A percentile compares a stretch with the other conserved stretches of the same genome.
These are phyloP conservation scores for Picus viridis DNA, from an alignment of 2,797 vertebrate genomes.

Conservation along the genomic window DNA sequence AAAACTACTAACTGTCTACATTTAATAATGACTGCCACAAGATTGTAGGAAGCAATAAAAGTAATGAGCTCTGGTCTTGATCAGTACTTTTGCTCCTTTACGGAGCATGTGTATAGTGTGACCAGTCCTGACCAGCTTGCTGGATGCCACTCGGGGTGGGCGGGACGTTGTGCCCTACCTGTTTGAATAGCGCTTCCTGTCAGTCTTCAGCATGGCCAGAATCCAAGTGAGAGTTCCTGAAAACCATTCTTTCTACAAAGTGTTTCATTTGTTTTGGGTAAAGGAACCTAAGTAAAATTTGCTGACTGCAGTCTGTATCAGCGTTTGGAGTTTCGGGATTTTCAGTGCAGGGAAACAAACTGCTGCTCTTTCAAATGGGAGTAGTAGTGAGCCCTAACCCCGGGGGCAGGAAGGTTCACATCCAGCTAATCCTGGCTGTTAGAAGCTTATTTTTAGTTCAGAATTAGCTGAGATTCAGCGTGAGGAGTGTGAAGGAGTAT, in stretches of 20 bases:
- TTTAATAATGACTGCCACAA: background rate
- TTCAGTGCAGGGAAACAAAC: background rate
- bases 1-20: background rate
- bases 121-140: background rate
- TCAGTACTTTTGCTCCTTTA: background rate
- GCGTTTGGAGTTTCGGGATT: accelerated
- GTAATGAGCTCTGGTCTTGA: background rate
- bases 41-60: background rate
- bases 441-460: constrained; percentile 72
- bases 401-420: background rate
- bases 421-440: constrained; percentile 65
- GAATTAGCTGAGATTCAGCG: constrained; percentile 68
- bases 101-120: accelerated
- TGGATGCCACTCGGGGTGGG: background rate
- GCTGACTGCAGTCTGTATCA: background rate
- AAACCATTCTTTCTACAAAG: background rate
- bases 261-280: background rate
- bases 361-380: background rate
- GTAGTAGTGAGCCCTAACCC: background rate
- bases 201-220: background rate
- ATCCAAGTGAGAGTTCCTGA: background rate
- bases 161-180: background rate
- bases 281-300: background rate
- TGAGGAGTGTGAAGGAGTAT: constrained; percentile 33
- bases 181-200: background rate